Conservation (phyloP, 2,113 vertebrate genomes). For the Caranx melampygus region DNA sequence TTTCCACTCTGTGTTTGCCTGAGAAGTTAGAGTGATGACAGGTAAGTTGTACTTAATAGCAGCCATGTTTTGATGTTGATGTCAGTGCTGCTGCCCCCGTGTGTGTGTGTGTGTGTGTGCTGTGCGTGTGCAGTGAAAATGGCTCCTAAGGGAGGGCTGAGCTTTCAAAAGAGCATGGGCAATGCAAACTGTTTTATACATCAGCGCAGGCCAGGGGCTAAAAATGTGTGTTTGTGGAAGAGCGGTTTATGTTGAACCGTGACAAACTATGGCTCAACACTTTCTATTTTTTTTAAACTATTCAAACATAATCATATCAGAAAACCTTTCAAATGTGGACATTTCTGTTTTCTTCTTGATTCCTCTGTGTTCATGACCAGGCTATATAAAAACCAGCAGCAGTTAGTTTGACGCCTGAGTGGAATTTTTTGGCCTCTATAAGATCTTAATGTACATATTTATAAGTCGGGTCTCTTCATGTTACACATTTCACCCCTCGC, state of each 20-base stretch:
- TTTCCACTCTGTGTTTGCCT: constrained; percentile 28
- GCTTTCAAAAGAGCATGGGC: constrained; percentile 24
- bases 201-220: constrained; percentile 54
- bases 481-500: constrained; percentile 32
- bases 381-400: constrained; percentile 22
- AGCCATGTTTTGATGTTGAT: constrained; percentile 53
- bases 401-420: constrained; percentile 40
- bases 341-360: neutral
- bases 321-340: constrained; percentile 20
- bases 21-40: constrained; percentile 46
- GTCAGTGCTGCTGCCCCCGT: constrained; percentile 4
- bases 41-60: constrained; percentile 24
- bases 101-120: constrained; percentile 1
- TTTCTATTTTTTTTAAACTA: too few species aligned
- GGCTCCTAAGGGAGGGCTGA: constrained; percentile 50
- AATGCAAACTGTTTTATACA: constrained; percentile 68
- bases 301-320: neutral
- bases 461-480: constrained; percentile 23
- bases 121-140: constrained; percentile 39
- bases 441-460: constrained; percentile 56
- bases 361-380: neutral
- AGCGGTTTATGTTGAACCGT: neutral
- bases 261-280: neutral
- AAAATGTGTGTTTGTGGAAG: constrained; percentile 17
- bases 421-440: constrained; percentile 48